Evolutionary conservation across 2,797 vertebrate genomes (phyloP), one percentile per base, ranked within the genome.

Genomic region (Distichodus sexfasciatus): DNA sequence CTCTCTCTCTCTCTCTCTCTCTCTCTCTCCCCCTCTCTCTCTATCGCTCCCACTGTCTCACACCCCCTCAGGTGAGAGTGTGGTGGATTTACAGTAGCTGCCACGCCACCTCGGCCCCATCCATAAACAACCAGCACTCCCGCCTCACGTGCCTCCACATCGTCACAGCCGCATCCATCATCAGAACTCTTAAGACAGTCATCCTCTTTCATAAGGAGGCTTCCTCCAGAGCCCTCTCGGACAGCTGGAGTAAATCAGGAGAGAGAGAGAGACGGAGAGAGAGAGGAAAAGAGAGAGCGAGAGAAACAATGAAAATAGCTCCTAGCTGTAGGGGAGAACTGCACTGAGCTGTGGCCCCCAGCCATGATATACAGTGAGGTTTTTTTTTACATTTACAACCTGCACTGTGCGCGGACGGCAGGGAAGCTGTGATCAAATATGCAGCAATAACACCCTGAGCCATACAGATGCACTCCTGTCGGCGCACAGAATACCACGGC

Each of bases 181-280:
- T 80, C 73, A 78, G 71, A 77, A 81, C 81, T 81, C 79, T 81
- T 81, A 79, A 83, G 79, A 81, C 81, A 83, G 77, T 81, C 81
- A 81, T 82, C 81, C 75, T 79, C 77, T 76, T 82, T 82, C 77
- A 80, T 82, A 82, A 82, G 79, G 79, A 80, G 81, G 78, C 78
- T 80, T 80, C 75, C 81, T 74, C 79, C 75, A 76, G 81, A 75
- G 75, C 74, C 72, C 60, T 59, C 69, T 51, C 48, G 61, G 81
- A 82, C 81, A 80, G 76, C 72, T 29, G 11, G 72, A 69, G 81
- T 82, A 82, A 82, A 82, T 82, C 81, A 82, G 58, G 10, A 50
- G 68, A 17, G 36, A 57, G 57, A 46, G 51, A 58, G 10, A 33
- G 36, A 60, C 33, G 36, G 14, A 53, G 23, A 44, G 59, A 41